A percentile compares a stretch with the other conserved stretches of the same genome.
Conservation (phyloP, 2,113 vertebrate species). For the Calidris pugnax region DNA sequence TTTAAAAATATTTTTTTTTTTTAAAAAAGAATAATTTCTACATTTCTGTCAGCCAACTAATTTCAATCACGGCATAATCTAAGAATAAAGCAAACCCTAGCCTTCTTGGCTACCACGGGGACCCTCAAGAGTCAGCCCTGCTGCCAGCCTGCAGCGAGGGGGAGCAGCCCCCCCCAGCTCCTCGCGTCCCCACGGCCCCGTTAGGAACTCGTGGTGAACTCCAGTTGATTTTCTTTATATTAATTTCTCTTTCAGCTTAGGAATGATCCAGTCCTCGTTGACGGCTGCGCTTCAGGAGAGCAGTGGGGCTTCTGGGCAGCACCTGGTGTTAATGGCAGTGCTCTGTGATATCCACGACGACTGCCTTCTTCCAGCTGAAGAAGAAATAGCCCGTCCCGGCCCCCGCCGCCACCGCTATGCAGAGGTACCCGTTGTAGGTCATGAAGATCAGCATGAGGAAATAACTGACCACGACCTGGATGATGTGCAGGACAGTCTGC, state of each 20-base stretch:
- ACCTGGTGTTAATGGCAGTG: slow-evolving; percentile 86
- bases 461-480: slow-evolving; percentile 97
- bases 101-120: neutral
- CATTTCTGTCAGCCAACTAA: slow-evolving; percentile 31
- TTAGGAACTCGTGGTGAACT: slow-evolving; percentile 21
- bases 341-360: slow-evolving; percentile 98
- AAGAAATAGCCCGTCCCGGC: slow-evolving; percentile 94
- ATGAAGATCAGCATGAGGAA: slow-evolving; percentile 98
- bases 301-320: neutral
- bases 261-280: slow-evolving; percentile 12
- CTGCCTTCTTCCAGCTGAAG: slow-evolving; percentile 98
- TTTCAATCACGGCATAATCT: slow-evolving; percentile 52
- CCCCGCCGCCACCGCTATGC: slow-evolving; percentile 89
- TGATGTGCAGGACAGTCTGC: slow-evolving; percentile 89
- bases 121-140: neutral
- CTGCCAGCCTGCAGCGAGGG: neutral
- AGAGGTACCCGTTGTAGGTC: slow-evolving; percentile 97
- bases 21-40: slow-evolving; percentile 5
- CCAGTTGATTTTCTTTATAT: slow-evolving; percentile 6
- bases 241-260: slow-evolving; percentile 2
- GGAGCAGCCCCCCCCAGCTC: neutral
- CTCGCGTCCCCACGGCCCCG: slow-evolving; percentile 9
- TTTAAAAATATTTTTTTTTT: neutral
- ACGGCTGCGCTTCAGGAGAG: neutral
- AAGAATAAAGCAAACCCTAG: slow-evolving; percentile 43